These are phyloP conservation scores for Napeogenes sylphis DNA, from an alignment of 2,888 invertebrate species.

Conservation along the genomic window DNA sequence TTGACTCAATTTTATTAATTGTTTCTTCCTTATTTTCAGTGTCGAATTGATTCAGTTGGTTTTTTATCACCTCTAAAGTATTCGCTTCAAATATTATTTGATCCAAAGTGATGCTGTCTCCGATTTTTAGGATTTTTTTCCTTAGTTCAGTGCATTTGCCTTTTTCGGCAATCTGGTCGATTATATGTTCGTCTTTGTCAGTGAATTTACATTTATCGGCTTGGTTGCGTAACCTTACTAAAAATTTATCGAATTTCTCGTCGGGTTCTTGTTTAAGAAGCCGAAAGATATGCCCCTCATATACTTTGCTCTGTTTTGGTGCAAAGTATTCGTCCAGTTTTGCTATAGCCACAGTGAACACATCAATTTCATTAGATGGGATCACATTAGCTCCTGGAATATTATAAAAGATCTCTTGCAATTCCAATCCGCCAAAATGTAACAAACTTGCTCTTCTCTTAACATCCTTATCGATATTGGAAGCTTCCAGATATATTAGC, in stretches of 20 bases:
- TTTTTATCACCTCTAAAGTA: constrained; percentile 18
- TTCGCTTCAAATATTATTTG: constrained; percentile 22
- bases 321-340: constrained; percentile 27
- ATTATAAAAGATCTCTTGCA: too few relatives aligned
- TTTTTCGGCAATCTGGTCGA: constrained; percentile 29
- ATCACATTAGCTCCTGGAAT: too few relatives aligned
- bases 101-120: constrained; percentile 20
- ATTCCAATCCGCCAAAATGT: too few relatives aligned
- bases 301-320: constrained; percentile 26
- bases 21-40: neutral
- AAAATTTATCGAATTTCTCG: constrained; percentile 29
- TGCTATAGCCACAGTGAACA: constrained; percentile 20
- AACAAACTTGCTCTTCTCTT: too few relatives aligned
- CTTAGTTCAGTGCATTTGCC: constrained; percentile 6
- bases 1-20: neutral
- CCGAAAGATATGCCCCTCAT: constrained; percentile 26
- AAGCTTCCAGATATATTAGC: too few relatives aligned
- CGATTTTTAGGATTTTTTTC: neutral
- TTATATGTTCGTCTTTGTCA: constrained; percentile 19
- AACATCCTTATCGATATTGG: too few relatives aligned
- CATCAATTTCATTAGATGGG: constrained; percentile 4
- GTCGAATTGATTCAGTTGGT: constrained; percentile 18
- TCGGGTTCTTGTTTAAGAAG: constrained; percentile 21
- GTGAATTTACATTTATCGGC: constrained; percentile 26
- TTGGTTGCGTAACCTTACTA: constrained; percentile 24